These are phyloP conservation scores for Allacma fusca DNA, from an alignment of 2,888 invertebrate genomes.

Conservation along the genomic window DNA sequence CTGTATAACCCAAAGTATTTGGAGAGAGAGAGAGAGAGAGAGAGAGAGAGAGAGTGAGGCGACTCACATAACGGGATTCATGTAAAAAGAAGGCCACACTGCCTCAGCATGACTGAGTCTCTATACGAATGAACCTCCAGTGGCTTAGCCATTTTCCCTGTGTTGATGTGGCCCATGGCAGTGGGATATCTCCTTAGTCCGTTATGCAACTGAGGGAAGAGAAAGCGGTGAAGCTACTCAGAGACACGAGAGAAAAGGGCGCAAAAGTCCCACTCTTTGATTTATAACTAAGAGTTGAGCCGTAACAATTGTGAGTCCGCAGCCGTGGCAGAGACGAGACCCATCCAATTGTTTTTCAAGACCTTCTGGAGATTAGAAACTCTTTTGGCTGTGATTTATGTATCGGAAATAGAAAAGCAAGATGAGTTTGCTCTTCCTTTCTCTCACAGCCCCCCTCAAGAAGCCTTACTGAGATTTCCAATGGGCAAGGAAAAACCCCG, in stretches of 20 bases:
- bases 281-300: constrained; percentile 44
- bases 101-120: constrained; percentile 12
- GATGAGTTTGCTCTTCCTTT: constrained; percentile 46
- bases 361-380: constrained; percentile 55
- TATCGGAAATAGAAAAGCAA: constrained; percentile 60
- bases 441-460: not conserved
- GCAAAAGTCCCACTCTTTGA: constrained; percentile 31
- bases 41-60: constrained; percentile 18
- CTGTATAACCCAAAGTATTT: not conserved
- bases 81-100: not conserved
- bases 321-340: constrained; percentile 38
- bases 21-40: too few relatives aligned
- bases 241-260: constrained; percentile 6
- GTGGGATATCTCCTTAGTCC: not conserved
- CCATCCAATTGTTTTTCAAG: constrained; percentile 53
- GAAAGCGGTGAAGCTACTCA: not conserved
- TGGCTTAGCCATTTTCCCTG: constrained; percentile 7
- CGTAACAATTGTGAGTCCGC: constrained; percentile 38
- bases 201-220: not conserved
- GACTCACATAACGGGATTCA: constrained; percentile 20
- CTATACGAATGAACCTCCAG: not conserved
- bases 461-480: not conserved
- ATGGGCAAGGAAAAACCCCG: too few relatives aligned
- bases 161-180: constrained; percentile 36
- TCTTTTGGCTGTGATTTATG: constrained; percentile 56